phyloP scores from a whole-genome alignment of 1,140 invertebrate species.

The Leptestheria dahalacensis region DNA sequence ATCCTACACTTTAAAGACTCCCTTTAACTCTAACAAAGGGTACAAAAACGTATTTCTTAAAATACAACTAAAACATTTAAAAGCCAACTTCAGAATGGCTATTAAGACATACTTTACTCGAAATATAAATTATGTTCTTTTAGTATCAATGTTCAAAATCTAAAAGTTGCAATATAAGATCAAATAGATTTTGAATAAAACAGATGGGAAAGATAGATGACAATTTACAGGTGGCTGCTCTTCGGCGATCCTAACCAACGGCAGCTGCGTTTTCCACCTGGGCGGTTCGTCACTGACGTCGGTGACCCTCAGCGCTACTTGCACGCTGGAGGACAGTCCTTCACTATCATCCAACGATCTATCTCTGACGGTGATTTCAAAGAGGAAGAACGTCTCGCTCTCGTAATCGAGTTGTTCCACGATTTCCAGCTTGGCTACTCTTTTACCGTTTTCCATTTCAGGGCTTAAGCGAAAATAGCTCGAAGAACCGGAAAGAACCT shows the following conservation, averaged over 20 bases:
- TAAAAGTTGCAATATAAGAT: too few species aligned
- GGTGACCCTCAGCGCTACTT: neutral
- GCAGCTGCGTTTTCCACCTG: neutral
- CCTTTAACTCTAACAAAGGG: too few species aligned
- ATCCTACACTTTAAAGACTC: too few species aligned
- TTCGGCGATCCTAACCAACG: neutral
- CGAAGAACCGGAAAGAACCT: neutral
- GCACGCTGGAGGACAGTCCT: neutral
- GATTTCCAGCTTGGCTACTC: neutral
- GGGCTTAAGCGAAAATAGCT: neutral
- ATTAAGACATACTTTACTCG: too few species aligned
- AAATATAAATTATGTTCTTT: too few species aligned
- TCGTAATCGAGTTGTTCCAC: conserved; percentile 1
- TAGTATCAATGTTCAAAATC: too few species aligned
- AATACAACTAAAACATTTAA: too few species aligned
- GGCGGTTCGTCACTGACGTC: neutral
- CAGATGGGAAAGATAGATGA: neutral
- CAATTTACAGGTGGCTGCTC: neutral
- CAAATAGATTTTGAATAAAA: neutral
- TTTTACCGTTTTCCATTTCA: neutral
- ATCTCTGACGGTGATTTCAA: neutral
- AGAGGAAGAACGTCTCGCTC: neutral
- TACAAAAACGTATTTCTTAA: too few species aligned
- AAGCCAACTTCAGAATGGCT: too few species aligned
- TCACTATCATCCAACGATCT: neutral